Percentiles rank a stretch among this genome's conserved stretches.
Evolutionary conservation across 2,113 vertebrate genomes (phyloP).

Genomic region (Bolborhynchus lineola): DNA sequence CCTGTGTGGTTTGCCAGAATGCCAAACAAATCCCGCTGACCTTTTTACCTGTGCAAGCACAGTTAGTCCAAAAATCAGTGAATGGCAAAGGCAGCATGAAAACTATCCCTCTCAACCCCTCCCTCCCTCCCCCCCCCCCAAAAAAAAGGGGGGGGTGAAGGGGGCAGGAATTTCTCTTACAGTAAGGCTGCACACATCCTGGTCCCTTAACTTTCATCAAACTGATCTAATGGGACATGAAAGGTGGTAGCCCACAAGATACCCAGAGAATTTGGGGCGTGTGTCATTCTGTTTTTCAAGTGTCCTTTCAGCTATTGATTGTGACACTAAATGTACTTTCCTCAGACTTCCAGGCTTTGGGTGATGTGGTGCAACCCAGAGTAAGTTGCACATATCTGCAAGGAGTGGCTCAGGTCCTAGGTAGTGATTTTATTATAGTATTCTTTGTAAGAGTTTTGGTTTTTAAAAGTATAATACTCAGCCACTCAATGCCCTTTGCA

Average conservation of each 20-base stretch:
- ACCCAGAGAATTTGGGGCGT: neutral
- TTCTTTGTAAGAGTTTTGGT: neutral
- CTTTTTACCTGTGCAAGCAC: neutral
- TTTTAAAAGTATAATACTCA: neutral
- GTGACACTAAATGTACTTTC: neutral
- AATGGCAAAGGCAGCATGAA: neutral
- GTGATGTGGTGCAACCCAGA: neutral
- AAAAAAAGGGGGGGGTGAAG: too few species aligned
- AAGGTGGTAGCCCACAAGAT: neutral
- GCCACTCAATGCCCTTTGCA: neutral
- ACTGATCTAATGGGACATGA: neutral
- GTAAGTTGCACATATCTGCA: neutral
- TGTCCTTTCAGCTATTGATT: conserved; percentile 55
- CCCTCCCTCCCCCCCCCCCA: too few species aligned
- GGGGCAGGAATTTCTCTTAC: neutral
- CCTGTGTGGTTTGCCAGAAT: conserved; percentile 1
- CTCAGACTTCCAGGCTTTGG: neutral
- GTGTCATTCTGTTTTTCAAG: conserved; percentile 21
- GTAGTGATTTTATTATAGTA: neutral
- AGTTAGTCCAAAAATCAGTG: neutral
- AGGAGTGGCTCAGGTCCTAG: conserved; percentile 6
- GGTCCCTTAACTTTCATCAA: neutral
- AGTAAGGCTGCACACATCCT: neutral
- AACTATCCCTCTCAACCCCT: too few species aligned
- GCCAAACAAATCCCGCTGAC: neutral